Conservation (phyloP, 2,888 invertebrate genomes). For the Homarus gammarus region DNA sequence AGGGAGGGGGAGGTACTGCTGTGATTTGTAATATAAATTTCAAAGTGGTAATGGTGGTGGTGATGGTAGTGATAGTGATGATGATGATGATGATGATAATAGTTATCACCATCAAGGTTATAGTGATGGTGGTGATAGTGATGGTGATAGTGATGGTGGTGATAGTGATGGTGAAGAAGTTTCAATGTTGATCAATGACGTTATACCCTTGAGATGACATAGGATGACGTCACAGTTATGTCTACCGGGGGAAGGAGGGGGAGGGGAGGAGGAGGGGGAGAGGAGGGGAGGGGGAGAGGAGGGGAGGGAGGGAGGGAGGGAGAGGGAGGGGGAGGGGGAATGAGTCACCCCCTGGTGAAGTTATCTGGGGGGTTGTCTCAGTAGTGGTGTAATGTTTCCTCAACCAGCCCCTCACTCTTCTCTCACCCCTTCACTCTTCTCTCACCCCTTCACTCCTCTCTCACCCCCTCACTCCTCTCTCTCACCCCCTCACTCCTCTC, state of each 20-base stretch:
- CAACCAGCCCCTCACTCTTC: no score
- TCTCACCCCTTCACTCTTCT: no score
- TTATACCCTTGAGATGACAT: no score
- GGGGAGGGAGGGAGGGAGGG: background rate
- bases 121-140: background rate
- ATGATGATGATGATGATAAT: background rate
- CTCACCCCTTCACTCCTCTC: no score
- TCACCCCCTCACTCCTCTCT: no score
- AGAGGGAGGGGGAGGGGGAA: background rate
- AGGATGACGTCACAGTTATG: no score
- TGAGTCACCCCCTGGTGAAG: no score
- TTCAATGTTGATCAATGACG: no score
- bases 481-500: no score
- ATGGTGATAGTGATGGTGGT: constrained; percentile 3
- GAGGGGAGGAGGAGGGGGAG: background rate
- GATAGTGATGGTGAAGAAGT: background rate
- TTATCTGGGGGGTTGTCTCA: no score
- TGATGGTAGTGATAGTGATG: background rate
- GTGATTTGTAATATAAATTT: background rate
- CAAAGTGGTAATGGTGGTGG: background rate
- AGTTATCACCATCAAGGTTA: background rate
- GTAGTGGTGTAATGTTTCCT: no score
- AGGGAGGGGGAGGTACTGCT: no score
- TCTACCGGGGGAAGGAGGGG: background rate
- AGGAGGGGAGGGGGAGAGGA: background rate